Evolutionary conservation across 2,888 invertebrate genomes (phyloP), one percentile per base, ranked within the genome.

Genomic region (Prosopocoilus inquinatus): DNA sequence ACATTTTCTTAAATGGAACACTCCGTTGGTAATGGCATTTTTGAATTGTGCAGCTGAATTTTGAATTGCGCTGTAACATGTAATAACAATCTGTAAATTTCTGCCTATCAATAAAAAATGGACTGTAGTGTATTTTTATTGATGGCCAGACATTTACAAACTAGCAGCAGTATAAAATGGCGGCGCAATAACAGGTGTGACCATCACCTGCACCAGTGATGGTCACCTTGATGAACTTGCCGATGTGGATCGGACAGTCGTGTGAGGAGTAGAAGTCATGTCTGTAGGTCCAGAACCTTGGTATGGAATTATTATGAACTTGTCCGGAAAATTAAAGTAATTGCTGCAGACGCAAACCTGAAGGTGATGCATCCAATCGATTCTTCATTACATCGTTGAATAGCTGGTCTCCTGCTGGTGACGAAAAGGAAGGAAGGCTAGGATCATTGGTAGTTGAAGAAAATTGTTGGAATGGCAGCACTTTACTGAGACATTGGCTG

Each of bases 321-420:
- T 73, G 76, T 61, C 75, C 73, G 75, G 72, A 53, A 57, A 71
- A 70, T 60, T 69, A 28, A 16, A 41, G n/a, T n/a, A 54, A 50
- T 63, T 45, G 76, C 59, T 38, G 75, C 66, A 70, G 59, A 12
- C 68, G 66, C 51, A 75, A 76, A 4, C 72, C 67, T 11, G 74
- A 75, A 12, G 76, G 76, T n/a, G 76, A 76, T 11, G 77, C 75
- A 8, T 76, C 78, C 61, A 84, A 70, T 59, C 84, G 77, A 50
- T 80, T 83, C 74, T 88, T 82, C 76, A 82, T 81, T 67, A 82
- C 76, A 60, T 86, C 85, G 48, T 80, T 82, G 58, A 84, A 81
- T 70, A 81, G 81, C 73, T 71, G 71, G 79, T 60, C 66, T 47
- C 73, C 67, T 35, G 81, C 80, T 0, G 76, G 75, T 12, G 76